Conservation (phyloP, 2,888 invertebrate genomes). For the Leptarthrus brevirostris region DNA sequence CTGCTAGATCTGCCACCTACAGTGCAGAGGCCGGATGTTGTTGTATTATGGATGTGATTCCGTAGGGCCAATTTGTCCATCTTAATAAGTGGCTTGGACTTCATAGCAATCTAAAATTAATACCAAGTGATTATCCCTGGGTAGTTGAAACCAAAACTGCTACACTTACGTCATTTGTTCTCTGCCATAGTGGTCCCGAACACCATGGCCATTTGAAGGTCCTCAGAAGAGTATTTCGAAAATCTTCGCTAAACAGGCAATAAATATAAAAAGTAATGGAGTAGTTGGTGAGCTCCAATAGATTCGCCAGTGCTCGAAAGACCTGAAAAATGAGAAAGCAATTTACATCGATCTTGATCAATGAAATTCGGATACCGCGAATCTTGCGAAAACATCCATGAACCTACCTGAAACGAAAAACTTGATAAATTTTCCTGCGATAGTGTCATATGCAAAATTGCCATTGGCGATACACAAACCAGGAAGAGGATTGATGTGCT, state of each 20-base stretch:
- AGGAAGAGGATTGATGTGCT: slow-evolving; percentile 77
- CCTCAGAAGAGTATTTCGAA: slow-evolving; percentile 75
- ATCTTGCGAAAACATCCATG: too few species aligned
- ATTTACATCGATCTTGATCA: neutral
- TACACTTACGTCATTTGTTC: slow-evolving; percentile 62
- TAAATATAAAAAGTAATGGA: slow-evolving; percentile 84
- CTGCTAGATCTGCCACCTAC: slow-evolving; percentile 64
- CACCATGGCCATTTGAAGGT: slow-evolving; percentile 73
- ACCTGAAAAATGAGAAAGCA: slow-evolving; percentile 66
- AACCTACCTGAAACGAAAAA: slow-evolving; percentile 73
- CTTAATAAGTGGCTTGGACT: slow-evolving; percentile 60
- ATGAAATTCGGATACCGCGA: neutral
- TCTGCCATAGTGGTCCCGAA: slow-evolving; percentile 61
- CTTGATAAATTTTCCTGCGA: slow-evolving; percentile 72
- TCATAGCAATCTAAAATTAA: slow-evolving; percentile 57
- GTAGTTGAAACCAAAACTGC: too few species aligned
- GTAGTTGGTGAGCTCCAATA: slow-evolving; percentile 80
- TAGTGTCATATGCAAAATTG: slow-evolving; percentile 76
- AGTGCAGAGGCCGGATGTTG: slow-evolving; percentile 64
- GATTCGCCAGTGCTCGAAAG: slow-evolving; percentile 77
- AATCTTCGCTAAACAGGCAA: slow-evolving; percentile 81
- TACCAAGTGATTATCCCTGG: too few species aligned
- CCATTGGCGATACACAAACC: slow-evolving; percentile 78
- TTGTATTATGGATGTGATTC: slow-evolving; percentile 63
- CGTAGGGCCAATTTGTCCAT: slow-evolving; percentile 60